Conservation (phyloP, 2,888 invertebrate species). For the Aspidiotus destructor region DNA sequence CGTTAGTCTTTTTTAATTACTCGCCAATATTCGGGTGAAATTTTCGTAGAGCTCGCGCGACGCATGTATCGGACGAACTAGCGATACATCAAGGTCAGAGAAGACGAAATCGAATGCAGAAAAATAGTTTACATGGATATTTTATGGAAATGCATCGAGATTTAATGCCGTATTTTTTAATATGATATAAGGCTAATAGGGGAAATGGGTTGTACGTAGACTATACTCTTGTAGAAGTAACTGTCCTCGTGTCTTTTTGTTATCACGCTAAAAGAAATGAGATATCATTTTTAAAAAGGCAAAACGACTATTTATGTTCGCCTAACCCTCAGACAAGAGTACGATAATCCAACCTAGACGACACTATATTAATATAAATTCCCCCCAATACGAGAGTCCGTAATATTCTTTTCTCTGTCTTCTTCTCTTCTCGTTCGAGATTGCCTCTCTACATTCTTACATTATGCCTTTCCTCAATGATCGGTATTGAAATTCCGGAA, state of each 20-base stretch:
- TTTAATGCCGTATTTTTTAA: neutral
- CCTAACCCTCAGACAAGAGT: conserved; percentile 30
- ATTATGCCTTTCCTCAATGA: neutral
- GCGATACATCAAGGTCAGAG: conserved; percentile 29
- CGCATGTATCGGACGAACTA: neutral
- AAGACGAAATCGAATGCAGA: conserved; percentile 3
- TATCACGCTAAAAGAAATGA: conserved; percentile 22
- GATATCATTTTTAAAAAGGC: conserved; percentile 27
- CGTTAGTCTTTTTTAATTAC: too few relatives aligned
- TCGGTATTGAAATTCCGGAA: neutral
- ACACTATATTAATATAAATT: conserved; percentile 20
- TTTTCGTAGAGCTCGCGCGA: too few relatives aligned
- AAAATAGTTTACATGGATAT: conserved; percentile 24
- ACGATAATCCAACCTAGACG: conserved; percentile 31
- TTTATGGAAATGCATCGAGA: conserved; percentile 28
- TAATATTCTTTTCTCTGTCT: conserved; percentile 18
- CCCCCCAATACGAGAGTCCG: conserved; percentile 5
- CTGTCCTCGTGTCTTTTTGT: conserved; percentile 31
- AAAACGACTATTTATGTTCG: conserved; percentile 28
- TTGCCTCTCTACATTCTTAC: too few relatives aligned
- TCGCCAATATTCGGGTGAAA: too few relatives aligned
- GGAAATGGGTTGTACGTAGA: conserved; percentile 8
- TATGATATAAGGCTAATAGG: neutral
- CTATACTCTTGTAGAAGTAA: conserved; percentile 14
- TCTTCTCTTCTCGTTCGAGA: neutral